Evolutionary conservation across 2,113 vertebrate species (phyloP), one percentile per base, ranked within the genome.

Genomic region (Neogale vison): DNA sequence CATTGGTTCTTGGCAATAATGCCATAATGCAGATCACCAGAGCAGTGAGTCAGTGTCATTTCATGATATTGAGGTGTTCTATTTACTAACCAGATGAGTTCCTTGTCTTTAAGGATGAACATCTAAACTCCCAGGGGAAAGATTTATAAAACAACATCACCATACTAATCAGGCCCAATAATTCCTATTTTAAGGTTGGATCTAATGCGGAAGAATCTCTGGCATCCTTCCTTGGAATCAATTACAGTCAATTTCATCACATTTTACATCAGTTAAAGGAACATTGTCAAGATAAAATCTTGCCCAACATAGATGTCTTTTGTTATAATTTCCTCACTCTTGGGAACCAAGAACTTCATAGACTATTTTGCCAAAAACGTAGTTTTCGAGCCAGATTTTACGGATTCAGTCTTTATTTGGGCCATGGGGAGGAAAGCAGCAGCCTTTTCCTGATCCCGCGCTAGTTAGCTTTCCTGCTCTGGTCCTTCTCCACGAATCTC

Each of bases 221-320:
- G 93, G 85, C 86, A 88, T 81, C 61, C 55, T 97, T 94, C 45
- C 52, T 86, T 82, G 83, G 88, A 95, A 88, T 89, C 71, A 86
- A 84, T 97, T 93, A 82, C 29, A 39, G 57, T 90, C 71, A 85
- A 81, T 94, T 96, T 94, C 67, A 79, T 92, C 96, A 93, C 65
- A 88, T 91, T 94, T 88, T 90, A 87, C 7, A 57, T 96, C 84
- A 77, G 29, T 94, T 93, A 88, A 94, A 97, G 71, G 85, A 93
- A 83, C 29, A 92, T 36, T 82, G 85, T 95, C 85, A 94, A 57
- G 93, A 95, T 94, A 88, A 69, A 86, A 88, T 94, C 85, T 93
- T 97, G 83, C 59, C 72, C 81, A 74, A 85, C 36, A 67, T 76
- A 59, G 47, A 4, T 74, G 84, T 63, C 72, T 71, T 81, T 67